phyloP scores from a whole-genome alignment of 2,888 invertebrate genomes.

The Leptinotarsa juncta region DNA sequence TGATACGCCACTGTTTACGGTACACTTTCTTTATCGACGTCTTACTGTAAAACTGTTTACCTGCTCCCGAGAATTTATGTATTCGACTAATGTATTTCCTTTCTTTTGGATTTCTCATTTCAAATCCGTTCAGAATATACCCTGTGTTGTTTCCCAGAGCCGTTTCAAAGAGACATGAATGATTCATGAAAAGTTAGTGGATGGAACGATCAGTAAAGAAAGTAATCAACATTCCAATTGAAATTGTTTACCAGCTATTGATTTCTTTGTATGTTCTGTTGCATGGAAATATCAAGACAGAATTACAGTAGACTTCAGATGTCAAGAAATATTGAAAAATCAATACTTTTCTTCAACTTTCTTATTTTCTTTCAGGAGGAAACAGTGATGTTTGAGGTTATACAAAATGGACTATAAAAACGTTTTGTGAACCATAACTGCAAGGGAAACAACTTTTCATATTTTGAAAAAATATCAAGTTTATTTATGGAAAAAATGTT shows the following conservation, averaged over 20 bases:
- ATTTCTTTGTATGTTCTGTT: too few species aligned
- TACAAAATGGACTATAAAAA: too few species aligned
- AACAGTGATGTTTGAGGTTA: too few species aligned
- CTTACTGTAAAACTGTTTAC: slow-evolving; percentile 42
- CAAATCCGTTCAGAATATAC: not conserved
- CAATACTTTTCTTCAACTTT: too few species aligned
- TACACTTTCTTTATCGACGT: slow-evolving; percentile 25
- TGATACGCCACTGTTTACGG: slow-evolving; percentile 12
- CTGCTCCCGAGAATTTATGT: slow-evolving; percentile 34
- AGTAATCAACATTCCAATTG: not conserved
- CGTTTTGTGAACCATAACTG: too few species aligned
- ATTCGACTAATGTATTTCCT: slow-evolving; percentile 38
- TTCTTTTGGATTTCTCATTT: not conserved
- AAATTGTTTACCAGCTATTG: not conserved
- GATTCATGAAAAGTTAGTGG: slow-evolving; percentile 5
- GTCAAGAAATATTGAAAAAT: too few species aligned
- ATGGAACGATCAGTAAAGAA: not conserved
- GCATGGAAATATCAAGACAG: too few species aligned
- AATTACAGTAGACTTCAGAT: too few species aligned
- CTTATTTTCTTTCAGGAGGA: too few species aligned
- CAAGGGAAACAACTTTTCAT: too few species aligned
- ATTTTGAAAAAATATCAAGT: too few species aligned
- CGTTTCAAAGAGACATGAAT: slow-evolving; percentile 8
- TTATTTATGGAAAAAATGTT: too few species aligned
- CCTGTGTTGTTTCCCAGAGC: not conserved